Evolutionary conservation across 2,113 vertebrate genomes (phyloP), one percentile per base, ranked within the genome.

Genomic region (Psittacara wagleri): DNA sequence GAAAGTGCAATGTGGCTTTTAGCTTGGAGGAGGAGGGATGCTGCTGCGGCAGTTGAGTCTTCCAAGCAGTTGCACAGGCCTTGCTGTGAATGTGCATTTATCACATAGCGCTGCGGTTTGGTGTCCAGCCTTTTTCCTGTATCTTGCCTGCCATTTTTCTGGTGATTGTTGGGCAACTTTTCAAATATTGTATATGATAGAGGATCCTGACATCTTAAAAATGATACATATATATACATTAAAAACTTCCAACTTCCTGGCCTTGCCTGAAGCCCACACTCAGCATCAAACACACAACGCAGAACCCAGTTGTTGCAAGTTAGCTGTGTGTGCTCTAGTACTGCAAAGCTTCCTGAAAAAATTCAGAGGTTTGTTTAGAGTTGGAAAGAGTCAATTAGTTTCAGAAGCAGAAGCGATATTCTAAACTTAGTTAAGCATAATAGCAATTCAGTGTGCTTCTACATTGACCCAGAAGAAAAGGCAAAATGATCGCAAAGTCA

Each of bases 101-200:
- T 64, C 29, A 24, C 6, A 1, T 9, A 83, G 25, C 3, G 29
- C 49, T 1, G 6, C 0, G 1, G 28, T 18, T 83, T 46, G 11
- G 11, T 46, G 24, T 35, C 52, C 24, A 63, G 17, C 16, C 57
- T 67, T 66, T 73, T 46, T n/a, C 7, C 18, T 68, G 8, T 10
- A 11, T n/a, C 19, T 54, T 78, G 17, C 20, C 20, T 85, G 11
- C 8, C 4, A 2, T 35, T 84, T 85, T 84, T n/a, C 15, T 81
- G 35, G 25, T 61, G 39, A 24, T 39, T 29, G 17, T 22, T 84
- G 15, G 17, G 25, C 7, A 64, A 4, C n/a, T 70, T 76, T 55
- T 87, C 29, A 46, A 62, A 52, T 57, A n/a, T 17, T 69, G 29
- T 14, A 18, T 44, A 10, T 41, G 41, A 55, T 59, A 57, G 55